Percentiles rank a stretch among this genome's conserved stretches.
These are phyloP conservation scores for Marcusenius ussheri DNA, from an alignment of 2,113 vertebrate species.

Conservation along the genomic window DNA sequence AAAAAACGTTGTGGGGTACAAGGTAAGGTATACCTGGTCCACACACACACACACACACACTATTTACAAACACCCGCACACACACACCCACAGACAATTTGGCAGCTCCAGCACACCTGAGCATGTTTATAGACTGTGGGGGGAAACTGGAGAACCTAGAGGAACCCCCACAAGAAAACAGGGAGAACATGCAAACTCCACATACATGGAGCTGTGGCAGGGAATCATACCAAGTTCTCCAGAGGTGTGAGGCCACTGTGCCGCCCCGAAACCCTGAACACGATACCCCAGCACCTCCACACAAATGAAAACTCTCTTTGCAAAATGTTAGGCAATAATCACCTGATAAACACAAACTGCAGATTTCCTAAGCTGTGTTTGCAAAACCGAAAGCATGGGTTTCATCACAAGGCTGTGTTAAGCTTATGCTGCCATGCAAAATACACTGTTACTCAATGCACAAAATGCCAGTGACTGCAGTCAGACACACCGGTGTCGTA, in stretches of 20 bases:
- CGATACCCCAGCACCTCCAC: not conserved
- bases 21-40: too few relatives aligned
- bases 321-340: not conserved
- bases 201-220: not conserved
- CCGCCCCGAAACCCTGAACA: not conserved
- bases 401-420: not conserved
- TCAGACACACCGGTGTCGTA: not conserved
- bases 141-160: too few relatives aligned
- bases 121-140: too few relatives aligned
- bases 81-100: too few relatives aligned
- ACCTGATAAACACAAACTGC: not conserved
- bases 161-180: too few relatives aligned
- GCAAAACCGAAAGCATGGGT: not conserved
- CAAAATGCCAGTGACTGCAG: not conserved
- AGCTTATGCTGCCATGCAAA: not conserved
- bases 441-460: not conserved
- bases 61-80: too few relatives aligned
- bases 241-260: not conserved
- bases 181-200: too few relatives aligned
- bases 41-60: too few relatives aligned
- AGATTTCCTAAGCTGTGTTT: not conserved
- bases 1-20: too few relatives aligned
- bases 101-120: too few relatives aligned
- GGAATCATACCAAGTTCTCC: not conserved
- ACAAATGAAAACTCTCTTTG: not conserved